A percentile compares a stretch with the other conserved stretches of the same genome.
These are phyloP conservation scores for Platycnemis pennipes DNA, from an alignment of 2,888 invertebrate species.

Conservation along the genomic window DNA sequence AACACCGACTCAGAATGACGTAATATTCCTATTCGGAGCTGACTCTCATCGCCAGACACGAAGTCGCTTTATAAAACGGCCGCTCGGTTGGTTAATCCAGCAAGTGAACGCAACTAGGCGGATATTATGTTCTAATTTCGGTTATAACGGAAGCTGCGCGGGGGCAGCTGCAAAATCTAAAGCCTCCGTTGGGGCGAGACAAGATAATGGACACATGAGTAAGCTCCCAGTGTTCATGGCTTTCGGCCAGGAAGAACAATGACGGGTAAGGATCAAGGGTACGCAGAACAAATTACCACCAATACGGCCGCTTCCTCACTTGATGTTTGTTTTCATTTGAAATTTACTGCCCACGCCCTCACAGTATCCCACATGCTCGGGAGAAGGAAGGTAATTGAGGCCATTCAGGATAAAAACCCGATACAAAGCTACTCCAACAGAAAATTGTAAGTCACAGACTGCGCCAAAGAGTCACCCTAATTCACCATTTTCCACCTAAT, in stretches of 20 bases:
- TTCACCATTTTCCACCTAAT: no score
- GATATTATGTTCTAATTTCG: background rate
- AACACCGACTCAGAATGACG: background rate
- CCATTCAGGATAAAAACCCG: background rate
- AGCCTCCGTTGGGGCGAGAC: constrained; percentile 1
- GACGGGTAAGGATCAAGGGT: constrained; percentile 15
- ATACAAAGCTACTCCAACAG: background rate
- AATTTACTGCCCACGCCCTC: constrained; percentile 29
- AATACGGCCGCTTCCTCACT: background rate
- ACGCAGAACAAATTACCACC: constrained; percentile 3
- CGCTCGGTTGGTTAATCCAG: constrained; percentile 10
- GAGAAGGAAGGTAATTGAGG: constrained; percentile 2
- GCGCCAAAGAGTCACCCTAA: no score
- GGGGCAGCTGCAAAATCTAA: constrained; percentile 53
- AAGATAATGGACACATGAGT: constrained; percentile 52
- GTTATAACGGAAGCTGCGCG: background rate
- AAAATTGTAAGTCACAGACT: background rate
- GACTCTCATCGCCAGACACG: constrained; percentile 14
- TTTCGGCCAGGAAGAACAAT: background rate
- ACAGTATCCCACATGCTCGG: background rate
- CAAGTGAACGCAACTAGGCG: constrained; percentile 43
- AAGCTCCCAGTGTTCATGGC: constrained; percentile 33
- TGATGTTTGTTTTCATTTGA: background rate
- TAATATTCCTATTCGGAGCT: background rate
- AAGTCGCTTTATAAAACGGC: background rate